phyloP scores from a whole-genome alignment of 2,113 vertebrate species.

The Hyperoodon ampullatus region DNA sequence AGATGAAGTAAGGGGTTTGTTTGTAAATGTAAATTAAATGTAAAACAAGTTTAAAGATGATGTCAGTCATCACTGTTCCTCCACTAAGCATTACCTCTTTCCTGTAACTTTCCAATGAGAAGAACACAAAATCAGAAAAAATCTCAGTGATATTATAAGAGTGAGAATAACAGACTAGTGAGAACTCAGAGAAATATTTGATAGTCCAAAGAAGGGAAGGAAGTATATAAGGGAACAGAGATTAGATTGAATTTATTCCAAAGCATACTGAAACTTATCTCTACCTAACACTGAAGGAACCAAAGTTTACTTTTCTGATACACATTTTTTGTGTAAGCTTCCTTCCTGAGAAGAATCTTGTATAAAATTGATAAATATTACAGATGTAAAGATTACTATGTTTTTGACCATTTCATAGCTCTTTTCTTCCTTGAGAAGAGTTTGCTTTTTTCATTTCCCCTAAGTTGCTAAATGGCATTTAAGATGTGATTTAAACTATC shows the following conservation, averaged over 20 bases:
- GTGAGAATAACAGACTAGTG: neutral
- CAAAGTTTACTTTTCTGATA: neutral
- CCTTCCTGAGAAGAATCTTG: neutral
- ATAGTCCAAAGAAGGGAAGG: neutral
- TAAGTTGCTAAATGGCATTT: neutral
- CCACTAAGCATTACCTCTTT: neutral
- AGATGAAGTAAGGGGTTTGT: neutral
- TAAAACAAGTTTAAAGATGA: neutral
- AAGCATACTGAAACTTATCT: neutral
- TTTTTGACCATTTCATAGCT: neutral
- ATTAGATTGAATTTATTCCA: slow-evolving; percentile 20
- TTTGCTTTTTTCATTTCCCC: neutral
- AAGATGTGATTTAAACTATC: neutral
- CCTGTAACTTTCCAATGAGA: neutral
- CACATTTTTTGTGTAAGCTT: neutral
- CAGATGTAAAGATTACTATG: neutral
- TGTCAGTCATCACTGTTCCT: neutral
- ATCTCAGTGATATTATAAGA: neutral
- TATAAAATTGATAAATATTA: neutral
- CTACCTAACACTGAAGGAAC: neutral
- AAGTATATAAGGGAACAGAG: neutral
- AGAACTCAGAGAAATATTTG: neutral
- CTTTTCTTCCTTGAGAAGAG: neutral
- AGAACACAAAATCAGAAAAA: neutral
- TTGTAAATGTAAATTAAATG: neutral